Evolutionary conservation across 2,797 vertebrate species (phyloP).

Genomic region (Remorina albescens): DNA sequence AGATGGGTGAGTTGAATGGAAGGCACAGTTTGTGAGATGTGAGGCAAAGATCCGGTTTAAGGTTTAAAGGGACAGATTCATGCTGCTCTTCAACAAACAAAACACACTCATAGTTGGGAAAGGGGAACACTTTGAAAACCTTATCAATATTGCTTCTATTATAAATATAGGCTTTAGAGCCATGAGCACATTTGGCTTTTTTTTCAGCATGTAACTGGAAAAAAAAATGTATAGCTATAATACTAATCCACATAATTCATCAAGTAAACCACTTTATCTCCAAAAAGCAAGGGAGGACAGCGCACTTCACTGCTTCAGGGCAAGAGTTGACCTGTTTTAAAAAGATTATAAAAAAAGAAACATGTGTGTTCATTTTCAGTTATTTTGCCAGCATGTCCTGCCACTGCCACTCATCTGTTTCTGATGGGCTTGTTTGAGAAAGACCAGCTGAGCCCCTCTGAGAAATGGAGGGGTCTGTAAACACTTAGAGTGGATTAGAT

Average conservation of each 20-base stretch:
- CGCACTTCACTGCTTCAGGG: background rate
- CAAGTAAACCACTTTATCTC: background rate
- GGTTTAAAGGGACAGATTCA: background rate
- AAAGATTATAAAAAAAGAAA: constrained; percentile 3
- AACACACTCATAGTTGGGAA: too few relatives aligned
- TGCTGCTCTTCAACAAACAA: background rate
- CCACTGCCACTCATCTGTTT: constrained; percentile 51
- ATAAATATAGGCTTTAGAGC: background rate
- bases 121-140: background rate
- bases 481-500: constrained; percentile 79
- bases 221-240: background rate
- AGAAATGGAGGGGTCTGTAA: constrained; percentile 73
- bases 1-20: background rate
- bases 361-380: constrained; percentile 2
- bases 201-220: background rate
- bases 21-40: too few relatives aligned
- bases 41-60: too few relatives aligned
- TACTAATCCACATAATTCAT: background rate
- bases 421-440: constrained; percentile 66
- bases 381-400: background rate
- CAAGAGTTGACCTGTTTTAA: background rate
- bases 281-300: background rate
- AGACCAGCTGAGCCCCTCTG: constrained; percentile 71
- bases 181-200: background rate
- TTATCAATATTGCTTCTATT: background rate